Evolutionary conservation across 2,888 invertebrate species (phyloP).

Genomic region (Strigamia maritima): DNA sequence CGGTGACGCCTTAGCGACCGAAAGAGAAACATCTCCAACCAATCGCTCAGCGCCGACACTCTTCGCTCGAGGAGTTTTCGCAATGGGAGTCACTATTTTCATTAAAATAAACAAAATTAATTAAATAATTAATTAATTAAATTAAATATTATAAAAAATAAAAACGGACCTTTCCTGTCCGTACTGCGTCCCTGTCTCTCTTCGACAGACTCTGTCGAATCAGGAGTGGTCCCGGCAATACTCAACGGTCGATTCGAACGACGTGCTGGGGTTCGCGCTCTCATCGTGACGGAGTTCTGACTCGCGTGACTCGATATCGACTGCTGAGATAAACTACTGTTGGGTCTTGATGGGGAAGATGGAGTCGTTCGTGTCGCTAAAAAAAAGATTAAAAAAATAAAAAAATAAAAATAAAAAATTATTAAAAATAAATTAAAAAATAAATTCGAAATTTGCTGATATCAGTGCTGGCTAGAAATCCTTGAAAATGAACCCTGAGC

Average conservation of each 20-base stretch:
- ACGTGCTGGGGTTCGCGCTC: conserved; percentile 48
- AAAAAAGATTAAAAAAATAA: conserved; percentile 8
- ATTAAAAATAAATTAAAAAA: background rate
- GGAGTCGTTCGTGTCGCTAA: conserved; percentile 60
- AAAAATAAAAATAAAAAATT: conserved; percentile 6
- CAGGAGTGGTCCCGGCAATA: conserved; percentile 70
- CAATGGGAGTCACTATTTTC: conserved; percentile 25
- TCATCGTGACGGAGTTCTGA: conserved; percentile 52
- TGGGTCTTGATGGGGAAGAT: conserved; percentile 70
- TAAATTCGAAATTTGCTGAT: no score
- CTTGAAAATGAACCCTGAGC: no score
- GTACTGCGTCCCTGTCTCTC: conserved; percentile 41
- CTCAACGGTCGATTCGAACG: conserved; percentile 65
- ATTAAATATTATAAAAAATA: background rate
- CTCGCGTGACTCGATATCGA: conserved; percentile 43
- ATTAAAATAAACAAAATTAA: background rate
- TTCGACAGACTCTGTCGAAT: conserved; percentile 23
- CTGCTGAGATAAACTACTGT: conserved; percentile 77
- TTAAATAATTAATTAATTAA: background rate
- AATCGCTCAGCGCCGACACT: conserved; percentile 43
- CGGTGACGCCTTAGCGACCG: conserved; percentile 7
- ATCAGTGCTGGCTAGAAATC: conserved; percentile 47
- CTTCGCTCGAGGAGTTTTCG: conserved; percentile 43
- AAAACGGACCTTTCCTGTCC: conserved; percentile 41
- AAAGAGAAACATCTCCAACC: conserved; percentile 3